Percentiles rank a stretch among this genome's conserved stretches.
Conservation (phyloP, 2,888 invertebrate species). For the Metalampra italica region DNA sequence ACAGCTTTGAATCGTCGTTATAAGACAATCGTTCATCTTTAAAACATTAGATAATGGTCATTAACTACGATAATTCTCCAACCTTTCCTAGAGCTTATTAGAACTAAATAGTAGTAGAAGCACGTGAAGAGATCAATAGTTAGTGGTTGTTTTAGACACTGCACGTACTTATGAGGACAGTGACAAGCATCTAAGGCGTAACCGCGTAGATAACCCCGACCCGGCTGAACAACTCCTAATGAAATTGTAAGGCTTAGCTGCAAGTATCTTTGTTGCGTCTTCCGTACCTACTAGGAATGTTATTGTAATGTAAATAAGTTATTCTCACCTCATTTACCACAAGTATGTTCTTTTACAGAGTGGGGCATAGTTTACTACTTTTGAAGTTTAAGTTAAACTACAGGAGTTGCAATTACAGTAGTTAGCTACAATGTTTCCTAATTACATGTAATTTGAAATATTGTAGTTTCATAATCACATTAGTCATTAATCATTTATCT, state of each 20-base stretch:
- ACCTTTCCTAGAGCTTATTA: too few species aligned
- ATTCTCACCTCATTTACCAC: not conserved
- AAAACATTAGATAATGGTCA: too few species aligned
- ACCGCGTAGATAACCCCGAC: constrained; percentile 39
- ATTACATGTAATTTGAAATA: too few species aligned
- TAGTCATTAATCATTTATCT: too few species aligned
- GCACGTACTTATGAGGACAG: constrained; percentile 36
- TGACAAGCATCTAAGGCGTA: constrained; percentile 47
- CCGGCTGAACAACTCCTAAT: constrained; percentile 33
- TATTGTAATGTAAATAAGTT: constrained; percentile 13
- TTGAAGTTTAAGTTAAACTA: too few species aligned
- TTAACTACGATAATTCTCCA: too few species aligned
- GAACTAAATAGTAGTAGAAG: constrained; percentile 4
- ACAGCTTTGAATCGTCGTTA: too few species aligned
- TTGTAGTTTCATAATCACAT: too few species aligned
- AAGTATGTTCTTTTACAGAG: not conserved
- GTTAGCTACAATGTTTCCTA: too few species aligned
- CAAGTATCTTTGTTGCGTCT: constrained; percentile 13
- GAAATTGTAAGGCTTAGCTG: constrained; percentile 32
- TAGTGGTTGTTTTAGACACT: constrained; percentile 20
- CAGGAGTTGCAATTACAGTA: too few species aligned
- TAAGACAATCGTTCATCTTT: too few species aligned
- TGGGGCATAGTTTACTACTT: too few species aligned
- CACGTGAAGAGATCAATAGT: constrained; percentile 12
- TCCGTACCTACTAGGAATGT: constrained; percentile 19